These are phyloP conservation scores for Umimayanthus kanabou DNA, from an alignment of 92 coral and sea anemone species.

Conservation along the genomic window DNA sequence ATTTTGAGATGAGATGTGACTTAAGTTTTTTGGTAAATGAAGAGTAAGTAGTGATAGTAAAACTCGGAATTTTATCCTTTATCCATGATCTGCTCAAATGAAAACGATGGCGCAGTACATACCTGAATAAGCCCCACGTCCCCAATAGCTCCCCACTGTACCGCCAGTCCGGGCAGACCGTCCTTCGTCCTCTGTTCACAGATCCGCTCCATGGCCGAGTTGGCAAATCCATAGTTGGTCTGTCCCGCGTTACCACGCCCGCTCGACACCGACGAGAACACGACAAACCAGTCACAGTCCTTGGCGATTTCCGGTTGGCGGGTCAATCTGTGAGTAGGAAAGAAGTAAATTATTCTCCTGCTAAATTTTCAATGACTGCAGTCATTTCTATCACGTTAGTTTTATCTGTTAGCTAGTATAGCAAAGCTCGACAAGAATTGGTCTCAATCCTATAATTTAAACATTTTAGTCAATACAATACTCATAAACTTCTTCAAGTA, in stretches of 20 bases:
- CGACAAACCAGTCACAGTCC: conserved; percentile 83
- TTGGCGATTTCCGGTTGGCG: conserved; percentile 60
- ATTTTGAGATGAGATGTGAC: no score
- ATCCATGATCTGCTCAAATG: not conserved
- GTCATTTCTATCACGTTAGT: not conserved
- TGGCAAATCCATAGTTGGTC: conserved; percentile 82
- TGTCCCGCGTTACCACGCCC: conserved; percentile 90
- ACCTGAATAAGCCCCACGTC: conserved; percentile 89
- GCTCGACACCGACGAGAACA: conserved; percentile 84
- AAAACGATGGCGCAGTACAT: not conserved
- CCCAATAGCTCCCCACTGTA: conserved; percentile 92
- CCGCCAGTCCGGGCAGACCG: conserved; percentile 80
- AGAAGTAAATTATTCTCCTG: not conserved
- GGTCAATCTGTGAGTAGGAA: conserved; percentile 40
- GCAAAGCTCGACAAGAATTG: not conserved
- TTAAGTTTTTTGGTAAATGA: no score
- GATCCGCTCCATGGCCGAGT: conserved; percentile 84
- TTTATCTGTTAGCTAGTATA: not conserved
- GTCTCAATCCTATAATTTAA: no score
- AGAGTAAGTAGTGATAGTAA: no score
- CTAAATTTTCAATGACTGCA: not conserved
- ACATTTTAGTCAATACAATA: no score
- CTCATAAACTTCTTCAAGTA: not conserved
- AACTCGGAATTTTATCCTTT: no score
- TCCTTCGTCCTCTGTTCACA: conserved; percentile 71